Conservation (phyloP, 2,113 vertebrate genomes). For the Antennarius striatus region DNA sequence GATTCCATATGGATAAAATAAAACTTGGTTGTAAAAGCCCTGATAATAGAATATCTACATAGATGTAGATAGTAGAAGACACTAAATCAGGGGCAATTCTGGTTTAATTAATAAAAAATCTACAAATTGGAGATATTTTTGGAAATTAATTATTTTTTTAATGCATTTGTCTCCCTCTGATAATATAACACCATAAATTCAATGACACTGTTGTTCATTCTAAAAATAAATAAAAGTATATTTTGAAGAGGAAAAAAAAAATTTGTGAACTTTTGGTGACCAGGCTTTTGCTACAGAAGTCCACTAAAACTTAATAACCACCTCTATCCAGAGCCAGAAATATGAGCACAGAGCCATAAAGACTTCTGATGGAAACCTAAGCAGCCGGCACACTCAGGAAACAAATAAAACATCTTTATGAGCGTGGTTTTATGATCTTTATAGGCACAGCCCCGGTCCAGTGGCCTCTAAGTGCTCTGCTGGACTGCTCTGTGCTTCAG, state of each 20-base stretch:
- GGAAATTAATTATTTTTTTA: no score
- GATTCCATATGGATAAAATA: no score
- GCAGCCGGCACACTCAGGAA: conserved; percentile 68
- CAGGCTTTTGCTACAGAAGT: conserved; percentile 53
- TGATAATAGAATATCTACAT: no score
- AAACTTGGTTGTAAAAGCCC: no score
- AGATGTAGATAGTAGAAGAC: no score
- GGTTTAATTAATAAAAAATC: no score
- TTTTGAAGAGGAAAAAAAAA: conserved; percentile 11
- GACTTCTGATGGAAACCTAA: conserved; percentile 67
- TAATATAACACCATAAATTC: background rate
- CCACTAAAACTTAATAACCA: conserved; percentile 56
- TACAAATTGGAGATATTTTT: no score
- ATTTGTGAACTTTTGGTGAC: conserved; percentile 55
- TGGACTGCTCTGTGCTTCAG: conserved; percentile 51
- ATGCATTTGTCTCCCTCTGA: background rate
- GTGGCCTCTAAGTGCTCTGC: conserved; percentile 66
- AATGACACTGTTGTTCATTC: background rate
- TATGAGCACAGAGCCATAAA: conserved; percentile 63
- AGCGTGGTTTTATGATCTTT: conserved; percentile 67
- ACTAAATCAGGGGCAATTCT: no score
- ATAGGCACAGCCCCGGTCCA: conserved; percentile 57
- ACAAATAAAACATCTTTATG: conserved; percentile 78
- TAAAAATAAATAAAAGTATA: no score
- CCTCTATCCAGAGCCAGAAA: conserved; percentile 62